A percentile compares a stretch with the other conserved stretches of the same genome.
phyloP scores from a whole-genome alignment of 2,888 invertebrate genomes.

The Diarsia dahlii region DNA sequence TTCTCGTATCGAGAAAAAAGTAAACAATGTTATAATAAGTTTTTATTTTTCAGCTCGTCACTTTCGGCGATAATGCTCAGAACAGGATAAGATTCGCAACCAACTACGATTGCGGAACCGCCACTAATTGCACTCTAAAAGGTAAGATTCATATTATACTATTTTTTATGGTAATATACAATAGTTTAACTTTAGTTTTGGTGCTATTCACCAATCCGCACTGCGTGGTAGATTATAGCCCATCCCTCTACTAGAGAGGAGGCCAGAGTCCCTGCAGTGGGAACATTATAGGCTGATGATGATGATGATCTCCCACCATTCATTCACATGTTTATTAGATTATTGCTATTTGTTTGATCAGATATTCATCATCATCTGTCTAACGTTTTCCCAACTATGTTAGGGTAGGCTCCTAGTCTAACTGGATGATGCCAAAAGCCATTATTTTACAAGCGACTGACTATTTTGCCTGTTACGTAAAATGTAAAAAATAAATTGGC shows the following conservation, averaged over 20 bases:
- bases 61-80: slow-evolving; percentile 83
- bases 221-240: no score
- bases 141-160: slow-evolving; percentile 72
- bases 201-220: background rate
- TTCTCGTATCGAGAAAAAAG: background rate
- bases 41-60: slow-evolving; percentile 84
- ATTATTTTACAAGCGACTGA: background rate
- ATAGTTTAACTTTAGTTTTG: background rate
- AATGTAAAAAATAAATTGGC: background rate
- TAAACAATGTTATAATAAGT: background rate
- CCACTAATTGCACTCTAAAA: slow-evolving; percentile 83
- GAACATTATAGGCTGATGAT: no score
- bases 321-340: no score
- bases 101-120: slow-evolving; percentile 85
- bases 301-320: background rate
- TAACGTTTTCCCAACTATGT: background rate
- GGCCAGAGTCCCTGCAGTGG: no score
- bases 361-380: background rate
- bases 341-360: no score
- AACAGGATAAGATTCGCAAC: slow-evolving; percentile 83
- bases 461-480: background rate
- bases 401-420: background rate
- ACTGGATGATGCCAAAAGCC: background rate
- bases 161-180: background rate
- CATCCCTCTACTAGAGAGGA: no score